These are phyloP conservation scores for Isoperla grammatica DNA, from an alignment of 2,888 invertebrate species.

Conservation along the genomic window DNA sequence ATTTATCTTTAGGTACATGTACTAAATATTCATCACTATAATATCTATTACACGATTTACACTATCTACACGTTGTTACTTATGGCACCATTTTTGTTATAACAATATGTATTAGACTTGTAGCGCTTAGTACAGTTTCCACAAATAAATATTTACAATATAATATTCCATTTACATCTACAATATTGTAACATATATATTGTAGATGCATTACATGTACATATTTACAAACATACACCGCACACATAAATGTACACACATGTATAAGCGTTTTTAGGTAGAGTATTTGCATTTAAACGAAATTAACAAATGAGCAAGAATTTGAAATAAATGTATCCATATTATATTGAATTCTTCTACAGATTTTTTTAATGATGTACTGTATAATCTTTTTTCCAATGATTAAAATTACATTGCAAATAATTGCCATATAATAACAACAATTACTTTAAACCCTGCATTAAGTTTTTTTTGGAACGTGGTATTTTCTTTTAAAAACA, in stretches of 20 bases:
- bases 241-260: not conserved
- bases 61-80: not conserved
- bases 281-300: not conserved
- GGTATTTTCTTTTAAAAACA: slow-evolving; percentile 6
- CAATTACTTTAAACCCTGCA: slow-evolving; percentile 5
- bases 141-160: slow-evolving; percentile 12
- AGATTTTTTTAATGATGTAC: not conserved
- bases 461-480: not conserved
- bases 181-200: not conserved
- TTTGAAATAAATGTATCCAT: not conserved
- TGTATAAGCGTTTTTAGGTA: not conserved
- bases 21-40: not conserved
- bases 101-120: not conserved
- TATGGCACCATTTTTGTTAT: slow-evolving; percentile 7
- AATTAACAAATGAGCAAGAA: not conserved
- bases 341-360: not conserved
- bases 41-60: not conserved
- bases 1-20: not conserved
- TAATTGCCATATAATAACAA: not conserved
- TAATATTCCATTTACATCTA: not conserved
- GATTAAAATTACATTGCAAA: not conserved
- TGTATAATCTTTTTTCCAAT: not conserved
- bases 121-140: not conserved
- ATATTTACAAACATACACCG: not conserved
- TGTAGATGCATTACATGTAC: not conserved